A percentile compares a stretch with the other conserved stretches of the same genome.
Conservation (phyloP, 1,140 invertebrate species). For the Brachionus plicatilis region DNA sequence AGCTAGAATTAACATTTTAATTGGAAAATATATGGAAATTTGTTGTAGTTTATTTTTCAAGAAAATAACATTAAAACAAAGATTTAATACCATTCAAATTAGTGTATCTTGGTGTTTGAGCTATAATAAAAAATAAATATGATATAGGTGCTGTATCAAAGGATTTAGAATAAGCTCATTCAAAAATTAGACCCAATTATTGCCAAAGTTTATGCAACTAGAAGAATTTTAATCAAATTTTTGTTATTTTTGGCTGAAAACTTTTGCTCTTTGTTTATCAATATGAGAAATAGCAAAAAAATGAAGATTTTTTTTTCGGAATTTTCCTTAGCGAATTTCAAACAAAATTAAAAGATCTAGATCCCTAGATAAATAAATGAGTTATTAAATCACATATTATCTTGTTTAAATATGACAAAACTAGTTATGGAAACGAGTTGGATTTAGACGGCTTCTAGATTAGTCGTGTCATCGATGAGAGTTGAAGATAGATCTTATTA, state of each 20-base stretch:
- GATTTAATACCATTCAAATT: too few relatives aligned
- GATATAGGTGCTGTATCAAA: neutral
- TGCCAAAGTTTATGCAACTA: neutral
- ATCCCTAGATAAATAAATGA: neutral
- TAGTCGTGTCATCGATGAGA: neutral
- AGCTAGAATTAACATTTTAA: neutral
- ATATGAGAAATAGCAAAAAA: neutral
- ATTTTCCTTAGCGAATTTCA: neutral
- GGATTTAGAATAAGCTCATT: neutral
- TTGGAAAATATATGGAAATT: neutral
- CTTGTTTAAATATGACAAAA: neutral
- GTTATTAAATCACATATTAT: neutral
- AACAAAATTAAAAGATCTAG: neutral
- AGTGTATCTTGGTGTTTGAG: neutral
- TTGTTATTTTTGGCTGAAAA: neutral
- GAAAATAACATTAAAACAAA: neutral
- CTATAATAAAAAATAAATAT: too few relatives aligned
- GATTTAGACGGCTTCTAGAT: neutral
- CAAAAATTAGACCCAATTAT: neutral
- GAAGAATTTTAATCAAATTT: neutral
- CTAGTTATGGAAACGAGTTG: neutral
- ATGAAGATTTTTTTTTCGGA: neutral
- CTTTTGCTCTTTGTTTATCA: too few relatives aligned
- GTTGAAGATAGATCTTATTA: too few relatives aligned
- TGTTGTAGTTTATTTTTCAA: neutral